Evolutionary conservation across 1,140 invertebrate species (phyloP).

Genomic region (Cydia amplana): DNA sequence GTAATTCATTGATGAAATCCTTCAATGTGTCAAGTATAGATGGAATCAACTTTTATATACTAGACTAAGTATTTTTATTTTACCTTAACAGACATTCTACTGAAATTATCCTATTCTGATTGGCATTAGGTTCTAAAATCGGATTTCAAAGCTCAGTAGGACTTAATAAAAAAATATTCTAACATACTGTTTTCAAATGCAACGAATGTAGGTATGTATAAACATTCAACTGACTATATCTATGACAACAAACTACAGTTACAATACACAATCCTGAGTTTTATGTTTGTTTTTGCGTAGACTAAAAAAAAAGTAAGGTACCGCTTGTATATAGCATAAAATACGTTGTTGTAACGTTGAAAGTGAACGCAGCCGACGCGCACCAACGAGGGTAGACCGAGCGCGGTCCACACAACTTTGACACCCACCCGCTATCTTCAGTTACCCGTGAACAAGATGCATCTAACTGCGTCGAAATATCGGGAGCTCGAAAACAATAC

Average conservation of each 20-base stretch:
- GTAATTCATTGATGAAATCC: background rate
- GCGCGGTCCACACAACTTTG: too few relatives aligned
- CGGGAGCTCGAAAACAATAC: too few relatives aligned
- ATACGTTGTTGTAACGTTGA: too few relatives aligned
- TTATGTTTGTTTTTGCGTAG: background rate
- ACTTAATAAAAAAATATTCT: slow-evolving; percentile 43
- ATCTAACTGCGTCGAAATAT: too few relatives aligned
- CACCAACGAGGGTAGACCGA: too few relatives aligned
- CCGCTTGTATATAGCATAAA: too few relatives aligned
- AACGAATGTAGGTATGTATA: slow-evolving; percentile 52
- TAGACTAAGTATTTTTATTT: background rate
- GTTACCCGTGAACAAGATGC: too few relatives aligned
- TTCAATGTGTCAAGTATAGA: background rate
- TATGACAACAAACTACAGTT: slow-evolving; percentile 66
- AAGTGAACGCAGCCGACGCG: too few relatives aligned
- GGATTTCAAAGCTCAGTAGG: slow-evolving; percentile 62
- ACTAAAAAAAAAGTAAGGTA: too few relatives aligned
- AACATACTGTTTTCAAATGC: slow-evolving; percentile 42
- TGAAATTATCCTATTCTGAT: slow-evolving; percentile 19
- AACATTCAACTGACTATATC: slow-evolving; percentile 58
- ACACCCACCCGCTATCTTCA: too few relatives aligned
- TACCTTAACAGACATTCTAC: slow-evolving; percentile 25
- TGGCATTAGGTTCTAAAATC: slow-evolving; percentile 59
- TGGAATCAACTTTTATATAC: background rate
- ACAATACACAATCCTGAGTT: background rate